Evolutionary conservation across 2,113 vertebrate genomes (phyloP).

Genomic region (Cyanoramphus novaezelandiae): DNA sequence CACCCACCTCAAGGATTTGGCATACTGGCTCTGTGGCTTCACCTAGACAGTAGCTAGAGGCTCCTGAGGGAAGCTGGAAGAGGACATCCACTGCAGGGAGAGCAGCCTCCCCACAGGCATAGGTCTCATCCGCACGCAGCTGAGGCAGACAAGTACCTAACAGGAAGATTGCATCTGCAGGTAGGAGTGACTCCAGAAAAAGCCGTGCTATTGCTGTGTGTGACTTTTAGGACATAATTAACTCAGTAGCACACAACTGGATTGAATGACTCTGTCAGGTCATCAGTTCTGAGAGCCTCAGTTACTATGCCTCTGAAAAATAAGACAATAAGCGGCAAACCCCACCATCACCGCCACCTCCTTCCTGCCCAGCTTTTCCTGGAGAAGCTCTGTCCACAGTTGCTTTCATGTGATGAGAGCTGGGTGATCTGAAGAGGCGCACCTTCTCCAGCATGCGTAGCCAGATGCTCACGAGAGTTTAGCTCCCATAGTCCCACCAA

Average conservation of each 20-base stretch:
- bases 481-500: not conserved
- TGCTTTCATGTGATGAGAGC: not conserved
- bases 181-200: not conserved
- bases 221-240: not conserved
- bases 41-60: not conserved
- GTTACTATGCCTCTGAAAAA: not conserved
- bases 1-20: not conserved
- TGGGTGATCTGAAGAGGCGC: not conserved
- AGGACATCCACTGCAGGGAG: not conserved
- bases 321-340: not conserved
- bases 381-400: not conserved
- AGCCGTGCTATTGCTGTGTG: not conserved
- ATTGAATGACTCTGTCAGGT: not conserved
- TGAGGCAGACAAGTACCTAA: not conserved
- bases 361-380: not conserved
- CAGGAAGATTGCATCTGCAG: rapidly evolving
- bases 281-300: not conserved
- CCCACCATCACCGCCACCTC: not conserved
- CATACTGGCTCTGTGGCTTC: not conserved
- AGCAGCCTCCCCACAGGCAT: not conserved
- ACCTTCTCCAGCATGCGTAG: not conserved
- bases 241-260: not conserved
- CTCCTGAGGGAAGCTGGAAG: not conserved
- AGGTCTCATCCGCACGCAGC: not conserved
- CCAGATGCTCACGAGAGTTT: not conserved